Evolutionary conservation across 2,888 invertebrate genomes (phyloP), one percentile per base, ranked within the genome.

Genomic region (Sturmia bella): DNA sequence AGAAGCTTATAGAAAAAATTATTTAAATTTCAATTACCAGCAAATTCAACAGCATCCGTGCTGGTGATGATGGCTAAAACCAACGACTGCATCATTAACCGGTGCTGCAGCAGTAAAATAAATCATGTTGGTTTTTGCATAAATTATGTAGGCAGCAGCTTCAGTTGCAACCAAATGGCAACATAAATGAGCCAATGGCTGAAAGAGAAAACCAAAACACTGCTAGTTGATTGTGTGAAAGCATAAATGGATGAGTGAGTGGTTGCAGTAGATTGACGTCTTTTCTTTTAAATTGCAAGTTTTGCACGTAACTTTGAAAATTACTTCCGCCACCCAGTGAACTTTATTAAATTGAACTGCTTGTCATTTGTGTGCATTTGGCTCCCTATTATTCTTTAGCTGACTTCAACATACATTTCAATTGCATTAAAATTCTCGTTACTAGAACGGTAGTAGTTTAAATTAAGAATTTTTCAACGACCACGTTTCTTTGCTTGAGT

Each of bases 261-360:
- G 45, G 32, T 37, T 52, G 48, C 27, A 56, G 66, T 50, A 57
- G 57, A 32, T 50, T 27, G 41, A n/a, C 24, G 45, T 56, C 50
- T 59, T 19, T 27, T 24, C 12, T 19, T 7, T 15, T 5, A 32
- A 52, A 1, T 21, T 19, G 17, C 39, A 69, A 24, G 48, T 17
- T 41, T 52, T 73, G 57, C 73, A 69, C 50, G 68, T 74, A 77
- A 61, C 43, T 63, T 61, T 64, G 52, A 39, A 77, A 82, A 82
- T 70, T 74, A 74, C 74, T 78, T 82, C 78, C 82, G 73, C 48
- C 75, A 66, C 70, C 15, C 45, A 59, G 52, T 77, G 50, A 75
- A 78, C 59, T 78, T 70, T 75, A 82, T 72, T 66, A 45, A 54
- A 70, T 24, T 48, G 70, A 61, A 66, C 37, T 63, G 61, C 76